phyloP scores from a whole-genome alignment of 2,113 vertebrate species.

The Micronycteris hirsuta region DNA sequence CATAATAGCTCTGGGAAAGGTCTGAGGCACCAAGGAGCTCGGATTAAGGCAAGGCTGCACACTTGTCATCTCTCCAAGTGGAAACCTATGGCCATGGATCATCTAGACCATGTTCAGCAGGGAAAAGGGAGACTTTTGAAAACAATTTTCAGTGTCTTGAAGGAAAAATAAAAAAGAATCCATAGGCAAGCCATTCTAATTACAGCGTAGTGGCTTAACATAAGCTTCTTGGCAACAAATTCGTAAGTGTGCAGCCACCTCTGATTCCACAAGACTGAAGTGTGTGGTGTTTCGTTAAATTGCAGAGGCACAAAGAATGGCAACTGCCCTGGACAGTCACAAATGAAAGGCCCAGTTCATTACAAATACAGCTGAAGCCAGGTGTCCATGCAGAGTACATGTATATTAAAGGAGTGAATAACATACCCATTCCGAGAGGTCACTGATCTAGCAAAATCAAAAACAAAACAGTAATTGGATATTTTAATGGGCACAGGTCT shows the following conservation, averaged over 20 bases:
- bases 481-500: constrained; percentile 26
- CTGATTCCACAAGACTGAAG: constrained; percentile 12
- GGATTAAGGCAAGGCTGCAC: constrained; percentile 26
- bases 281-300: neutral
- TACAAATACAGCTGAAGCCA: constrained; percentile 54
- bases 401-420: constrained; percentile 55
- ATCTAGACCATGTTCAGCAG: neutral
- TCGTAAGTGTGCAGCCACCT: constrained; percentile 48
- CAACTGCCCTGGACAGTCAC: constrained; percentile 60
- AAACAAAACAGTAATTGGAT: constrained; percentile 78
- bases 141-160: neutral
- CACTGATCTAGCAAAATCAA: constrained; percentile 81
- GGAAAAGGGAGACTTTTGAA: neutral
- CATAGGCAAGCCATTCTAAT: neutral
- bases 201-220: neutral
- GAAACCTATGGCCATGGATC: neutral
- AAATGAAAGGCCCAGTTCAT: constrained; percentile 74
- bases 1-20: constrained; percentile 10
- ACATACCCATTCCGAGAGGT: constrained; percentile 87
- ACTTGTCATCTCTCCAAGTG: neutral
- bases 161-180: neutral
- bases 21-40: neutral
- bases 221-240: neutral
- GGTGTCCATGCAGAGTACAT: constrained; percentile 79
- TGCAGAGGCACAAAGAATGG: constrained; percentile 54